Conservation (phyloP, 2,113 vertebrate species). For the Neotoma lepida region DNA sequence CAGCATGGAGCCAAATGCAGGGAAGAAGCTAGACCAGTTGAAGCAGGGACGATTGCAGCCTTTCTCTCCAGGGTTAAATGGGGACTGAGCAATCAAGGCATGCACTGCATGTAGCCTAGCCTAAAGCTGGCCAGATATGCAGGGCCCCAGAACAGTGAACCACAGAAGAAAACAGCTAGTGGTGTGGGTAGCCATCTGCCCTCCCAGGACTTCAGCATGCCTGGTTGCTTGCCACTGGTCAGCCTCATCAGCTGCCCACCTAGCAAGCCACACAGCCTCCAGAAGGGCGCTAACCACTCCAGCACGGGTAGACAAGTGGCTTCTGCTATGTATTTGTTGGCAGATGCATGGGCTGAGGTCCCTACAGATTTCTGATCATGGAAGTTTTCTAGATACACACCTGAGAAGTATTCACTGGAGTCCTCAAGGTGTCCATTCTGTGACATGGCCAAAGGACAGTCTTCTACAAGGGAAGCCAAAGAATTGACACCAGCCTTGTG, state of each 20-base stretch:
- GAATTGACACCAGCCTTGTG: neutral
- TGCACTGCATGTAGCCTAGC: no score
- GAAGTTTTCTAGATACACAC: neutral
- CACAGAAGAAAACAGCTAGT: neutral
- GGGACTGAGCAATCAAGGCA: neutral
- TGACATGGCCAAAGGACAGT: constrained; percentile 85
- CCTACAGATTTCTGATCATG: neutral
- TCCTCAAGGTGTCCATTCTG: constrained; percentile 92
- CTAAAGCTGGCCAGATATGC: neutral
- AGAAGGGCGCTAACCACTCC: neutral
- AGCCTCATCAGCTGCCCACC: neutral
- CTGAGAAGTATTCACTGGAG: constrained; percentile 88
- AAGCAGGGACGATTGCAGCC: neutral
- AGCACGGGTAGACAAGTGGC: neutral
- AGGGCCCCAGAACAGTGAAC: neutral
- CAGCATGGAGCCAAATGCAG: neutral
- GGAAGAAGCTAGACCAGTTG: neutral
- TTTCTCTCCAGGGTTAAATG: neutral
- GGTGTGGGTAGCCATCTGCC: no score
- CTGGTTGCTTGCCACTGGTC: neutral
- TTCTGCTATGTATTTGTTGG: neutral
- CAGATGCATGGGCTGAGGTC: neutral
- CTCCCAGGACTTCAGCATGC: neutral
- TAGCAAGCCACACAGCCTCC: neutral
- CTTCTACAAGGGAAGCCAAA: constrained; percentile 70